A percentile compares a stretch with the other conserved stretches of the same genome.
These are phyloP conservation scores for Sicus ferrugineus DNA, from an alignment of 2,888 invertebrate species.

Conservation along the genomic window DNA sequence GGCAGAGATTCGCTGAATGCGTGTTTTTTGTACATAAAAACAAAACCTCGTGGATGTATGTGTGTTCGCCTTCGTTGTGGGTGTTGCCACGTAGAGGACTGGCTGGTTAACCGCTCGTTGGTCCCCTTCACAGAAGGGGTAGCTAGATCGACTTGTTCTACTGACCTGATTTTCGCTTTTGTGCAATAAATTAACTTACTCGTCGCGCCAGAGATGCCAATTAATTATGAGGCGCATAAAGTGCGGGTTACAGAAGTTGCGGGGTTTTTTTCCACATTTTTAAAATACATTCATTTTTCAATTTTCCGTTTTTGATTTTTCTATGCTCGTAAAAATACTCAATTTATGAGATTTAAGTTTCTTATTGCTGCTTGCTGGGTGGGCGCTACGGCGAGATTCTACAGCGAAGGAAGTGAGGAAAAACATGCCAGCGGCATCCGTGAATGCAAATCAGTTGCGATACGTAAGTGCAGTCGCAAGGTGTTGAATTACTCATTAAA, in stretches of 20 bases:
- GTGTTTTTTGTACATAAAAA: not conserved
- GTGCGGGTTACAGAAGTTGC: not conserved
- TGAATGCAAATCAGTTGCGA: not conserved
- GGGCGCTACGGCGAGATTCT: no score
- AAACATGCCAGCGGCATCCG: no score
- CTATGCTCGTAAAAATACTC: no score
- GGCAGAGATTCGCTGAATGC: not conserved
- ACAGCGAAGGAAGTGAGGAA: not conserved
- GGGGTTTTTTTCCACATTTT: no score
- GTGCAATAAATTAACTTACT: not conserved
- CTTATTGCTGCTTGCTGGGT: no score
- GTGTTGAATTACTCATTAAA: no score
- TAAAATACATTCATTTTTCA: no score
- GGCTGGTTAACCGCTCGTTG: not conserved
- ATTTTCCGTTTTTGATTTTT: no score
- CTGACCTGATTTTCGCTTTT: not conserved
- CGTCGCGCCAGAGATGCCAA: not conserved
- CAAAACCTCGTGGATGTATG: no score
- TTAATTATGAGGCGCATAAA: not conserved
- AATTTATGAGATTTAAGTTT: no score
- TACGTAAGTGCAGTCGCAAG: not conserved
- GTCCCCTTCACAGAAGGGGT: not conserved
- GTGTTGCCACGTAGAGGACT: not conserved
- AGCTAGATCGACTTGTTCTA: constrained; percentile 5
- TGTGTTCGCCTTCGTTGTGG: no score